Percentiles rank a stretch among this genome's conserved stretches.
These are phyloP conservation scores for Synanceia verrucosa DNA, from an alignment of 2,797 vertebrate genomes.

Conservation along the genomic window DNA sequence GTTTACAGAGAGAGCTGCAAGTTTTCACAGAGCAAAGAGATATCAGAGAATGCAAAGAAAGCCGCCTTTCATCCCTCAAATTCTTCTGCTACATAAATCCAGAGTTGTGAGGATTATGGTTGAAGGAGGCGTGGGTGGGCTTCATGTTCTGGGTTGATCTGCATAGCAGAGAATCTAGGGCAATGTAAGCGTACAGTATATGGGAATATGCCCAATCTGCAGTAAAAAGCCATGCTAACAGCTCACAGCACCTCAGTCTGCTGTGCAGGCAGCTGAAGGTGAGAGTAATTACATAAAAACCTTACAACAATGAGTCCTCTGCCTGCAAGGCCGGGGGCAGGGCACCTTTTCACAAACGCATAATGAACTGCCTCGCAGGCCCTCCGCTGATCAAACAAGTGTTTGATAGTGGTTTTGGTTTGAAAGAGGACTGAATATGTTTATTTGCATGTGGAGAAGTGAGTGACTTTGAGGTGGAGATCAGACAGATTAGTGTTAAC, in stretches of 20 bases:
- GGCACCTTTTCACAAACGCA: constrained; percentile 69
- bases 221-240: constrained; percentile 32
- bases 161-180: constrained; percentile 54
- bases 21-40: constrained; percentile 50
- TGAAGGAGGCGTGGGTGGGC: constrained; percentile 61
- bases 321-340: constrained; percentile 56
- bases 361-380: constrained; percentile 71
- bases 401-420: constrained; percentile 77
- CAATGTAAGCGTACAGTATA: constrained; percentile 45
- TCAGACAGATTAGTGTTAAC: constrained; percentile 80
- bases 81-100: constrained; percentile 52
- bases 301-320: constrained; percentile 73
- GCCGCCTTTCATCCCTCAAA: constrained; percentile 47
- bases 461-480: constrained; percentile 80
- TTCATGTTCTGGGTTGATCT: constrained; percentile 57
- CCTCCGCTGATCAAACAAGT: constrained; percentile 79
- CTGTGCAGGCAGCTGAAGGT: constrained; percentile 70
- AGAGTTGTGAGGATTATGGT: constrained; percentile 55
- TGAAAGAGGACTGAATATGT: constrained; percentile 76
- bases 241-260: constrained; percentile 28
- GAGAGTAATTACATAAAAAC: constrained; percentile 82
- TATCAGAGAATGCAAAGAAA: constrained; percentile 60
- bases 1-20: constrained; percentile 36
- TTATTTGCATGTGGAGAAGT: constrained; percentile 79
- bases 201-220: constrained; percentile 44